Evolutionary conservation across 2,113 vertebrate genomes (phyloP), one percentile per base, ranked within the genome.

Genomic region (Piaya cayana): DNA sequence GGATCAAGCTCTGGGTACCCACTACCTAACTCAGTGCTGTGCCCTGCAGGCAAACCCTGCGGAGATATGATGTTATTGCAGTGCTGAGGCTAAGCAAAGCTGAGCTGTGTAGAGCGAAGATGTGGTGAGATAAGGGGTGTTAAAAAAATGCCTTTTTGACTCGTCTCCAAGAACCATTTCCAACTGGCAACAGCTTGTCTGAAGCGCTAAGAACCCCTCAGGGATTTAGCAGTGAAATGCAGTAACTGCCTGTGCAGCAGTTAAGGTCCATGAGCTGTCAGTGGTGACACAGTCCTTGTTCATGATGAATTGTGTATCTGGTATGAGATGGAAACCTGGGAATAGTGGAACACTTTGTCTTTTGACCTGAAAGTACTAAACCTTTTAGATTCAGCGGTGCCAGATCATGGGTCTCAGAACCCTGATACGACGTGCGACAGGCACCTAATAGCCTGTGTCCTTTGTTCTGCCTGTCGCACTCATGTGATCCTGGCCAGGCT

Each of bases 361-460:
- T 87, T 65, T 63, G 4, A 42, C 10, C 3, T 70, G 47, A 50
- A 30, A 88, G 78, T 75, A 4, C 11, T 49, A 49, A 62, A 23
- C 1, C 1, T 67, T 53, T 70, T 12, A 21, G 32, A 18, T 27
- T 75, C 36, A n/a, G 52, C 36, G 63, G 19, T 26, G 11, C 7
- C 63, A 80, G 34, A 86, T 17, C 70, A 36, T 70, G 23, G 21
- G 39, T 20, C 78, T 64, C 68, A 53, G 65, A 60, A 9, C 4
- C 2, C 20, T 20, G 5, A n/a, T 22, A 7, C 0, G 3, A 21
- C 14, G 4, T 21, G 11, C 22, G 43, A 32, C 19, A n/a, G 14
- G 20, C 22, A 23, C 12, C 2, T 16, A 15, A 56, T 22, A 32
- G 25, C 32, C n/a, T 15, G 1, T 74, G 65, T 56, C n/a, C 15